These are phyloP conservation scores for Archips crataeganus DNA, from an alignment of 2,888 invertebrate species.

Conservation along the genomic window DNA sequence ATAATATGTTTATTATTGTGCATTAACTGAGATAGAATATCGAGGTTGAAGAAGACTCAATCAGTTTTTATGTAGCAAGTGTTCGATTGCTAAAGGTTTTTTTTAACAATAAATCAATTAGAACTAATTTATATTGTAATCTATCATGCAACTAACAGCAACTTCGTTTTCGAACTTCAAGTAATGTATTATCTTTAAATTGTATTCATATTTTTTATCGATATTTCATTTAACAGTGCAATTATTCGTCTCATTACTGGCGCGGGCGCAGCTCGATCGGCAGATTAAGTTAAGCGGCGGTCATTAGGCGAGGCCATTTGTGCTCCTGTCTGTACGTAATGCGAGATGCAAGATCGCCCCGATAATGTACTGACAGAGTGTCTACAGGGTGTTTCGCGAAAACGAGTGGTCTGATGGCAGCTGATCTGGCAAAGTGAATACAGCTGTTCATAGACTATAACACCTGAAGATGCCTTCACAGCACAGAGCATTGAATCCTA, in stretches of 20 bases:
- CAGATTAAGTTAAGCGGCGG: conserved; percentile 68
- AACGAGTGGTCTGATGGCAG: neutral
- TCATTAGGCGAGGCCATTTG: conserved; percentile 73
- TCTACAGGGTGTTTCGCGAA: conserved; percentile 53
- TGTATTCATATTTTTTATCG: neutral
- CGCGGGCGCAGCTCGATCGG: conserved; percentile 33
- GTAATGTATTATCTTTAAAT: neutral
- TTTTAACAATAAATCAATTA: no score
- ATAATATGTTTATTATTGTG: no score
- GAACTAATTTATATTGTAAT: no score
- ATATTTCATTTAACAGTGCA: conserved; percentile 25
- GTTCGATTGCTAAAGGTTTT: no score
- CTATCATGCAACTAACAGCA: no score
- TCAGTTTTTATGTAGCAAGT: no score
- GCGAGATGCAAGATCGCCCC: conserved; percentile 69
- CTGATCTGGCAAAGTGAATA: no score
- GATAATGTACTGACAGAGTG: conserved; percentile 71
- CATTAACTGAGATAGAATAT: no score
- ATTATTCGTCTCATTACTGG: conserved; percentile 27
- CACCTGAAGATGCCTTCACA: no score
- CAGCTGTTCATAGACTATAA: no score
- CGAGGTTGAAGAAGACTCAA: no score
- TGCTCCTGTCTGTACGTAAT: conserved; percentile 77
- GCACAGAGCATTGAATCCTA: no score
- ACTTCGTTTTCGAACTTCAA: neutral